A percentile compares a stretch with the other conserved stretches of the same genome.
Conservation (phyloP, 2,797 vertebrate genomes). For the Channallabes apus region DNA sequence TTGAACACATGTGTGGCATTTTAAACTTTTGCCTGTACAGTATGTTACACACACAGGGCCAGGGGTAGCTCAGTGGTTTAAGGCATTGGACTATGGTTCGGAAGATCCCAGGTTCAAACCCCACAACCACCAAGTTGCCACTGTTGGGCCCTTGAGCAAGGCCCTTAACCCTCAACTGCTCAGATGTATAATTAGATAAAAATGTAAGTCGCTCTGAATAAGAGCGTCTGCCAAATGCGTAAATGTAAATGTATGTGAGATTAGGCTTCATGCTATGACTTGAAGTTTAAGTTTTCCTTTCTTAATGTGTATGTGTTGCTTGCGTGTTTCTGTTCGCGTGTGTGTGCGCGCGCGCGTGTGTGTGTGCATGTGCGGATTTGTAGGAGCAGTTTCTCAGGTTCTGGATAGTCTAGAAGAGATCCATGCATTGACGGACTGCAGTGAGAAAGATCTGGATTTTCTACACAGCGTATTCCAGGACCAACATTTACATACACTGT, state of each 20-base stretch:
- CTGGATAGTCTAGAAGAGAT: constrained; percentile 98
- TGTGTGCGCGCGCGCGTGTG: neutral
- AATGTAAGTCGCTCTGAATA: too few relatives aligned
- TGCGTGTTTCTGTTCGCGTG: neutral
- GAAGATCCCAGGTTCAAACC: too few relatives aligned
- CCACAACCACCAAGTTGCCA: too few relatives aligned
- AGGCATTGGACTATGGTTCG: too few relatives aligned
- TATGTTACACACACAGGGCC: too few relatives aligned
- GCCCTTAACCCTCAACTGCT: too few relatives aligned
- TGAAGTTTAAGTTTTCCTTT: neutral
- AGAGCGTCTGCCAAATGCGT: too few relatives aligned
- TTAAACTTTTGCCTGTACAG: neutral
- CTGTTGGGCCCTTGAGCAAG: too few relatives aligned
- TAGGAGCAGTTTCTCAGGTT: constrained; percentile 97
- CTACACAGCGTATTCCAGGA: constrained; percentile 99
- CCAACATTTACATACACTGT: constrained; percentile 94
- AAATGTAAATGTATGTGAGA: too few relatives aligned
- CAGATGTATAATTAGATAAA: too few relatives aligned
- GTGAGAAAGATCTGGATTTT: constrained; percentile 98
- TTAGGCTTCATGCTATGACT: neutral
- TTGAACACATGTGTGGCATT: neutral
- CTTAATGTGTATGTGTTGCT: neutral
- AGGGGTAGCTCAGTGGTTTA: too few relatives aligned
- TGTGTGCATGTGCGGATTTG: constrained; percentile 25
- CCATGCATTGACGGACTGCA: constrained; percentile 99